A percentile compares a stretch with the other conserved stretches of the same genome.
These are phyloP conservation scores for Diachrysia chrysitis DNA, from an alignment of 2,888 invertebrate genomes.

Conservation along the genomic window DNA sequence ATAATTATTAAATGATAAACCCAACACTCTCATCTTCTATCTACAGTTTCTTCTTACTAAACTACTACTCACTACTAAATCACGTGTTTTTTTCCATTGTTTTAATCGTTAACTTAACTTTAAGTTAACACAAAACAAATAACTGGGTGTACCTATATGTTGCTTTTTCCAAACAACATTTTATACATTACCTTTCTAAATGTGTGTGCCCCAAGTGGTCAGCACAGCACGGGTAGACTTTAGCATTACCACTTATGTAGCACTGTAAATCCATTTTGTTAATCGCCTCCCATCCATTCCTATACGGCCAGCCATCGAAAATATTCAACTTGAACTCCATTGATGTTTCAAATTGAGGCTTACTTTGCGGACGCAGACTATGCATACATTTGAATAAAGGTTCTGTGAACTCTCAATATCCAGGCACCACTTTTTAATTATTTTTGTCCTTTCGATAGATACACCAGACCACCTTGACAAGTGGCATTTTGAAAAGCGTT, in stretches of 20 bases:
- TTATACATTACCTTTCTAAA: neutral
- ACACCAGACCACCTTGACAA: neutral
- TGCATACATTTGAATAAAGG: conserved; percentile 20
- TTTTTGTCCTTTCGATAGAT: conserved; percentile 6
- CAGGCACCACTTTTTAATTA: neutral
- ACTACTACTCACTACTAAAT: too few species aligned
- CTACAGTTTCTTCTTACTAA: too few species aligned
- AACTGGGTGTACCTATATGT: too few species aligned
- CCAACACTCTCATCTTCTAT: too few species aligned
- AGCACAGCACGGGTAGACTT: neutral
- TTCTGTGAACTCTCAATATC: conserved; percentile 7
- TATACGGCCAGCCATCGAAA: neutral
- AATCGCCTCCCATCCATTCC: neutral
- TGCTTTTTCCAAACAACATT: neutral
- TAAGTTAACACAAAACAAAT: neutral
- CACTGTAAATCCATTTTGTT: neutral
- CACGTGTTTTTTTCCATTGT: too few species aligned
- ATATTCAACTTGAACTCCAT: conserved; percentile 8
- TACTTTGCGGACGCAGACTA: neutral
- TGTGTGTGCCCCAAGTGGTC: too few species aligned
- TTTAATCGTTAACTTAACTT: too few species aligned
- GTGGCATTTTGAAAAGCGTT: too few species aligned
- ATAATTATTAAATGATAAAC: too few species aligned
- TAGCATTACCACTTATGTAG: neutral
- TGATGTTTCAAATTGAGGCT: conserved; percentile 8